A percentile compares a stretch with the other conserved stretches of the same genome.
Conservation (phyloP, 23 tunicate species). For the Ascidia mentula region DNA sequence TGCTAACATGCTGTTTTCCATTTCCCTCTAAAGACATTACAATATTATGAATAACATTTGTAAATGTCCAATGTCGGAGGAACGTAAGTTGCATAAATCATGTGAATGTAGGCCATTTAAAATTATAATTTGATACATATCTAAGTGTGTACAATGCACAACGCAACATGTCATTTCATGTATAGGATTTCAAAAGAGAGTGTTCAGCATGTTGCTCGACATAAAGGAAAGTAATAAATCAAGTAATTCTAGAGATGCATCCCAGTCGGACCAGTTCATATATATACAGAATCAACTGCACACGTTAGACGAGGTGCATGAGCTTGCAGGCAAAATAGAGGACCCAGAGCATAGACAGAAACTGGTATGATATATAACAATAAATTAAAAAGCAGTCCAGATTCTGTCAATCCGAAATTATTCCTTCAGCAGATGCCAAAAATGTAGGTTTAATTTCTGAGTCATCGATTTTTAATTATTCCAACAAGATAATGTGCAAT, state of each 20-base stretch:
- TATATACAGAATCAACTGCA: background rate
- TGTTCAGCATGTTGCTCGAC: background rate
- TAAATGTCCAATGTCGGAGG: too few relatives aligned
- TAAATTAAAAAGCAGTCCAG: background rate
- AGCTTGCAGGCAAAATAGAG: background rate
- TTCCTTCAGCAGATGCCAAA: too few relatives aligned
- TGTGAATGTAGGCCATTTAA: too few relatives aligned
- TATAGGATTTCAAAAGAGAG: background rate
- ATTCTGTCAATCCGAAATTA: background rate
- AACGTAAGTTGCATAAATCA: too few relatives aligned
- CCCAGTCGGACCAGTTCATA: background rate
- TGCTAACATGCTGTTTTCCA: too few relatives aligned
- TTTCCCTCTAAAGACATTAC: too few relatives aligned
- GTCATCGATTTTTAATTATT: background rate
- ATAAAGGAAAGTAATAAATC: background rate
- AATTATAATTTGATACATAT: too few relatives aligned
- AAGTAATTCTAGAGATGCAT: background rate
- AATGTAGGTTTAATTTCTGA: background rate
- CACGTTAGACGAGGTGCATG: background rate
- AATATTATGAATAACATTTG: too few relatives aligned
- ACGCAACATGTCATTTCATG: background rate
- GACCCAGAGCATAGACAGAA: background rate
- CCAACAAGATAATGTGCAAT: background rate
- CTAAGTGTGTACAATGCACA: background rate
- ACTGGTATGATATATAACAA: background rate